Evolutionary conservation across 1,140 invertebrate genomes (phyloP).

Genomic region (Meloidogyne exigua): DNA sequence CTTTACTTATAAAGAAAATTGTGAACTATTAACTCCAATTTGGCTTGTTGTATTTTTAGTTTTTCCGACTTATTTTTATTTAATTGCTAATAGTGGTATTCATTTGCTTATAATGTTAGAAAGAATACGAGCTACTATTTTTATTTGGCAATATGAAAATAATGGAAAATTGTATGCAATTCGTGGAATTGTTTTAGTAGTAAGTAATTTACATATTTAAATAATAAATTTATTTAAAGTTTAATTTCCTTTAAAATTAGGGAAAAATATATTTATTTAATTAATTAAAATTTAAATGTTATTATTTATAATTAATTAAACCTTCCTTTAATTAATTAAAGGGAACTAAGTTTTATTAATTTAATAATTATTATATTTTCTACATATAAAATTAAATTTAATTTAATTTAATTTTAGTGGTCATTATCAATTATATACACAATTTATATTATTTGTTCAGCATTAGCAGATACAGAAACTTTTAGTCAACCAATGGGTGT

Average conservation of each 20-base stretch:
- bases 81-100: constrained; percentile 4
- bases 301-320: too few relatives aligned
- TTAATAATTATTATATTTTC: too few relatives aligned
- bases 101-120: constrained; percentile 20
- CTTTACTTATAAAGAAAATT: background rate
- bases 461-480: background rate
- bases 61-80: constrained; percentile 6
- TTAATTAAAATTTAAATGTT: too few relatives aligned
- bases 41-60: constrained; percentile 16
- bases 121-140: constrained; percentile 11
- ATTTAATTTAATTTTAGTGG: constrained; percentile 8
- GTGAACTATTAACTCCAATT: constrained; percentile 10
- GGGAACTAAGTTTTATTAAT: too few relatives aligned
- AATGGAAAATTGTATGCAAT: background rate
- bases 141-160: constrained; percentile 14
- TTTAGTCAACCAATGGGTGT: constrained; percentile 11
- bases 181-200: background rate
- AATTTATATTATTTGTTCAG: constrained; percentile 1
- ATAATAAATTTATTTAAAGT: too few relatives aligned
- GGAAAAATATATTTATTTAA: too few relatives aligned
- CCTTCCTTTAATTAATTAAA: too few relatives aligned
- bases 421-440: background rate
- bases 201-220: background rate
- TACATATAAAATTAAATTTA: too few relatives aligned
- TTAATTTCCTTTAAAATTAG: too few relatives aligned